Conservation (phyloP, 2,888 invertebrate species). For the Dicycla oo region DNA sequence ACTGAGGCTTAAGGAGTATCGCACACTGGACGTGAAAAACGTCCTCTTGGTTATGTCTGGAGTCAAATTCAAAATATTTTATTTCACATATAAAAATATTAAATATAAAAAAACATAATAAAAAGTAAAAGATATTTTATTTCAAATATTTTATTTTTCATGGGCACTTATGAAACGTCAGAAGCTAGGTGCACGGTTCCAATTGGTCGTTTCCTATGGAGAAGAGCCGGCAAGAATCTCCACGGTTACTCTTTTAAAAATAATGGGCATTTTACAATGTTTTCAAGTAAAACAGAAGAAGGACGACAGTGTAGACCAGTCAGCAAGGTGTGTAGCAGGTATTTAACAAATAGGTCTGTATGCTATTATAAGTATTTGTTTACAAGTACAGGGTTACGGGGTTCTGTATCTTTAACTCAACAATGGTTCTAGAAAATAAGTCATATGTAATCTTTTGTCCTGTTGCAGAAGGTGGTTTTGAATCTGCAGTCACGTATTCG, state of each 20-base stretch:
- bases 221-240: not conserved
- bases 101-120: too few species aligned
- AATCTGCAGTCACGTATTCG: not conserved
- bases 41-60: not conserved
- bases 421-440: not conserved
- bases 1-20: slow-evolving; percentile 62
- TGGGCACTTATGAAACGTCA: not conserved
- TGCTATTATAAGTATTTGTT: too few species aligned
- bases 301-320: not conserved
- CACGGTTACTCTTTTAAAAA: not conserved
- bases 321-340: not conserved
- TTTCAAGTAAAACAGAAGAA: not conserved
- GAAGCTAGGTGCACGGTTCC: not conserved
- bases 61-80: too few species aligned
- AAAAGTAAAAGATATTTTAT: too few species aligned
- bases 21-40: slow-evolving; percentile 51
- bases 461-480: not conserved
- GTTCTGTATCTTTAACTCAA: not conserved
- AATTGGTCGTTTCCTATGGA: not conserved
- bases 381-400: not conserved
- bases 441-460: not conserved
- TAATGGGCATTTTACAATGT: not conserved
- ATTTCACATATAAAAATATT: too few species aligned
- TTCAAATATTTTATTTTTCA: not conserved
- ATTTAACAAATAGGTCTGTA: not conserved